A percentile compares a stretch with the other conserved stretches of the same genome.
These are phyloP conservation scores for Bactericera cockerelli DNA, from an alignment of 1,140 invertebrate species.

Conservation along the genomic window DNA sequence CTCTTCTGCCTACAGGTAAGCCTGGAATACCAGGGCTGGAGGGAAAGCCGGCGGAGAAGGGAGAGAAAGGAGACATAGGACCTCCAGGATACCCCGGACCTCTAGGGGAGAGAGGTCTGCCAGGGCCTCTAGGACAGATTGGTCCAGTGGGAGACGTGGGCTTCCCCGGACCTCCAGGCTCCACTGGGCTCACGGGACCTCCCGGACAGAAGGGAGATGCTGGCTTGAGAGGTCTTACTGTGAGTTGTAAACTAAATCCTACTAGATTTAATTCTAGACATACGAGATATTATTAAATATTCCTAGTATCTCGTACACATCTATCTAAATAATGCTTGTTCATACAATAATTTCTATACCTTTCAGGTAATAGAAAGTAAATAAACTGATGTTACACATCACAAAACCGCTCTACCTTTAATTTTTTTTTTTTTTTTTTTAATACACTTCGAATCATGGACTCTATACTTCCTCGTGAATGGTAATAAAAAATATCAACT, in stretches of 20 bases:
- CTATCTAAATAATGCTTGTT: too few species aligned
- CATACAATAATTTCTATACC: too few species aligned
- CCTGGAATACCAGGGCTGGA: neutral
- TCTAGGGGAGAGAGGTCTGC: neutral
- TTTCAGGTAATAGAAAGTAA: too few species aligned
- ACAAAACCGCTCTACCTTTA: too few species aligned
- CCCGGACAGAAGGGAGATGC: conserved; percentile 33
- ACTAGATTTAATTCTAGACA: conserved; percentile 15
- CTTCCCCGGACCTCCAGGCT: conserved; percentile 17
- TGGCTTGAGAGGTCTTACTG: conserved; percentile 22
- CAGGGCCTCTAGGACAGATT: neutral
- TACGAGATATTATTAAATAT: too few species aligned
- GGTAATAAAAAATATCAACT: too few species aligned
- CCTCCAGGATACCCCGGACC: conserved; percentile 16
- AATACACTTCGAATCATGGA: too few species aligned
- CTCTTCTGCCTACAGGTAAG: too few species aligned
- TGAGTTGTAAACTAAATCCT: conserved; percentile 13
- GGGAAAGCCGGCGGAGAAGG: conserved; percentile 32
- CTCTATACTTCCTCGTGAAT: too few species aligned
- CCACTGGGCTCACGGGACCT: conserved; percentile 23
- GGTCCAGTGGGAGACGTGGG: neutral
- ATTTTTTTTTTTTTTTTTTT: too few species aligned
- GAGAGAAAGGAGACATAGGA: conserved; percentile 38
- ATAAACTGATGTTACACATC: too few species aligned
- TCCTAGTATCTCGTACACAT: too few species aligned